Evolutionary conservation across 2,888 invertebrate genomes (phyloP).

Genomic region (Carpatolechia fugitivella): DNA sequence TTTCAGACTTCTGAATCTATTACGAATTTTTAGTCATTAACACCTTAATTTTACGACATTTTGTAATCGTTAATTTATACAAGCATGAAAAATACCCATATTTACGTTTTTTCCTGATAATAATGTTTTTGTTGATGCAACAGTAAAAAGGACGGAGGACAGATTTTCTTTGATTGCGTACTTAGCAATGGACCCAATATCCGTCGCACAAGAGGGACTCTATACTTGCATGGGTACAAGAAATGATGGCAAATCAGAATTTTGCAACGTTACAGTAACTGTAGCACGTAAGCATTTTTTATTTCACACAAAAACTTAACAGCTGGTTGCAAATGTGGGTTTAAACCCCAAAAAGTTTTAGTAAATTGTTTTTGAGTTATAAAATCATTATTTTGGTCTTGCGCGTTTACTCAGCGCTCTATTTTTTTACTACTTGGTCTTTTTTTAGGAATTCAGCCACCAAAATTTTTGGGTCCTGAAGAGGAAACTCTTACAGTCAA

Average conservation of each 20-base stretch:
- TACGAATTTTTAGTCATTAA: too few species aligned
- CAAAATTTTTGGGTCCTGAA: constrained; percentile 35
- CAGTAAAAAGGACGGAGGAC: constrained; percentile 39
- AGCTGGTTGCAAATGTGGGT: too few species aligned
- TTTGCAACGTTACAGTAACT: constrained; percentile 36
- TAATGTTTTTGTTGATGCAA: constrained; percentile 25
- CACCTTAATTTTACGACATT: too few species aligned
- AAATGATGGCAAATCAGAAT: constrained; percentile 28
- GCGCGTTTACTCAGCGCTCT: too few species aligned
- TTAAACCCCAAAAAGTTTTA: too few species aligned
- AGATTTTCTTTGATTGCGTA: constrained; percentile 47
- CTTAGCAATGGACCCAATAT: constrained; percentile 45
- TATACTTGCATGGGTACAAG: constrained; percentile 49
- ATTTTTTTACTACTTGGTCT: not conserved
- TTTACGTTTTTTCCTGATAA: not conserved
- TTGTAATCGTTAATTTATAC: too few species aligned
- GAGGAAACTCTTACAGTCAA: constrained; percentile 39
- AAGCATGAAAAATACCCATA: too few species aligned
- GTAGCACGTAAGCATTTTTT: constrained; percentile 49
- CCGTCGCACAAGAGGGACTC: constrained; percentile 41
- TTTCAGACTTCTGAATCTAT: not conserved
- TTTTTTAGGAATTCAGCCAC: constrained; percentile 19
- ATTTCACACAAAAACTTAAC: too few species aligned
- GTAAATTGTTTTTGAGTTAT: not conserved
- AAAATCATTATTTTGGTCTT: not conserved